Conservation (phyloP, 2,888 invertebrate species). For the Altica lythri region DNA sequence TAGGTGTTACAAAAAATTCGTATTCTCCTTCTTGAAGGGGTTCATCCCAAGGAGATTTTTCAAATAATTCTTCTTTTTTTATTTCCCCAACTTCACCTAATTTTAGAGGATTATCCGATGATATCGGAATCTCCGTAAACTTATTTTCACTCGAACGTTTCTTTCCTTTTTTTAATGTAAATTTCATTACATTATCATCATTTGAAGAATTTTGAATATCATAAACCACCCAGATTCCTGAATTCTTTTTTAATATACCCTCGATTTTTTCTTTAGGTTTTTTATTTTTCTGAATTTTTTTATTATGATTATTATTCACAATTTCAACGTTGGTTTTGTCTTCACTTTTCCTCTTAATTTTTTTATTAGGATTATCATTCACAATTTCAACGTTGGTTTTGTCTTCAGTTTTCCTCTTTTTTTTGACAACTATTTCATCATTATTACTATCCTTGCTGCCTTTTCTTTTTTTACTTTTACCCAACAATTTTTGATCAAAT, state of each 20-base stretch:
- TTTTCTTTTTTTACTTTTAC: conserved; percentile 46
- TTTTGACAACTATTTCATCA: conserved; percentile 28
- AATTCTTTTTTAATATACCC: conserved; percentile 49
- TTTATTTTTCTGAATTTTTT: conserved; percentile 20
- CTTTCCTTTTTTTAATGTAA: neutral
- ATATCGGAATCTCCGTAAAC: neutral
- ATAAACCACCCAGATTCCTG: conserved; percentile 49
- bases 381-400: conserved; percentile 24
- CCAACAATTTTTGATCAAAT: conserved; percentile 51
- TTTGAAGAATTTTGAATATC: conserved; percentile 18
- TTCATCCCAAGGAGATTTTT: conserved; percentile 54
- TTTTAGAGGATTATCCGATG: conserved; percentile 12
- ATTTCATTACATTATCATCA: neutral
- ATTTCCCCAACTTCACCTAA: conserved; percentile 13
- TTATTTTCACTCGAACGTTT: neutral
- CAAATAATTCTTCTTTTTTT: conserved; percentile 33
- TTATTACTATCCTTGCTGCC: conserved; percentile 33
- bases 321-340: neutral
- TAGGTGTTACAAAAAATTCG: conserved; percentile 49
- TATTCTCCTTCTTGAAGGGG: conserved; percentile 57
- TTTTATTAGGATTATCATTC: neutral
- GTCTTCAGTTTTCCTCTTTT: conserved; percentile 39
- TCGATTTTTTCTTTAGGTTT: conserved; percentile 40
- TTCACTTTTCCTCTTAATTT: neutral
- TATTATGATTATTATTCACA: conserved; percentile 7